Evolutionary conservation across 1,140 invertebrate species (phyloP).

Genomic region (Hypothenemus hampei): DNA sequence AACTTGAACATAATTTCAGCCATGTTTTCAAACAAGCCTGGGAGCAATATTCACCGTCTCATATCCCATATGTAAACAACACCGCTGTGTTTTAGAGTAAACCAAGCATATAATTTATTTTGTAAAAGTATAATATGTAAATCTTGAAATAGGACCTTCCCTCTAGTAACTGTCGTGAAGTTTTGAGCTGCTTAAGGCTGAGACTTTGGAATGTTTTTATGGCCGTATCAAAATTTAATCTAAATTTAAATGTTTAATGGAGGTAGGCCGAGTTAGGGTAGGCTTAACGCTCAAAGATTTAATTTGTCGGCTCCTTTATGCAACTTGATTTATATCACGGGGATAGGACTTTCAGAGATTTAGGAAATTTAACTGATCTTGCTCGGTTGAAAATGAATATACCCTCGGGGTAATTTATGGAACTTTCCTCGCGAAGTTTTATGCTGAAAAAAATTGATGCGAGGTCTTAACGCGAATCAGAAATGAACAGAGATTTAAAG

Average conservation of each 20-base stretch:
- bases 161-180: conserved; percentile 6
- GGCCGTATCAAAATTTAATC: conserved; percentile 22
- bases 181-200: conserved; percentile 13
- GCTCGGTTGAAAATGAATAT: no score
- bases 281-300: conserved; percentile 17
- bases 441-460: no score
- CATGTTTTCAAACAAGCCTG: conserved; percentile 14
- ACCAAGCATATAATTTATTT: conserved; percentile 21
- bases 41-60: conserved; percentile 12
- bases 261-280: conserved; percentile 9
- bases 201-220: conserved; percentile 15
- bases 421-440: no score
- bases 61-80: conserved; percentile 19
- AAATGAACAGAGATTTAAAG: no score
- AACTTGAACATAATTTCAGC: conserved; percentile 8
- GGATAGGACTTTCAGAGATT: background rate
- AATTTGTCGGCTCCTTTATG: conserved; percentile 11
- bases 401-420: no score
- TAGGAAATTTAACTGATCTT: background rate
- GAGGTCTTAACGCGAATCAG: no score
- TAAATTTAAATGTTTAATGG: conserved; percentile 23
- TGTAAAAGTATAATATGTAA: conserved; percentile 21
- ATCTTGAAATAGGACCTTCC: conserved; percentile 9
- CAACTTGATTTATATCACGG: conserved; percentile 10
- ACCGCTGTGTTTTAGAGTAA: conserved; percentile 18